Percentiles rank a stretch among this genome's conserved stretches.
phyloP scores from a whole-genome alignment of 2,888 invertebrate species.

The Trachelus tabidus region DNA sequence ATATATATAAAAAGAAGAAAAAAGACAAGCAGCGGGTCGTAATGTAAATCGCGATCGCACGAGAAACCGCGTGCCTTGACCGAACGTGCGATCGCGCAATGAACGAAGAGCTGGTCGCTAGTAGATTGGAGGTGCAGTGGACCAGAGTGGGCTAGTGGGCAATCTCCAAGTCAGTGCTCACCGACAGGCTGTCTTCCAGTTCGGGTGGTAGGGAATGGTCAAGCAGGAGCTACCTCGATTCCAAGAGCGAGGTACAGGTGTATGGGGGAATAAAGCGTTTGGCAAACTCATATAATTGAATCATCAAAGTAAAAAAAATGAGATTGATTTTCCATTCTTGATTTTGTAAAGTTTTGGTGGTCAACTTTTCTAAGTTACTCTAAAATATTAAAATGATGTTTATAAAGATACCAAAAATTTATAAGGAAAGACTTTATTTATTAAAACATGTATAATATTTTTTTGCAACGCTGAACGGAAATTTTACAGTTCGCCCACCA shows the following conservation, averaged over 20 bases:
- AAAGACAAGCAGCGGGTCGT: slow-evolving; percentile 30
- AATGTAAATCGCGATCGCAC: slow-evolving; percentile 38
- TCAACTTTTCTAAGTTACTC: not conserved
- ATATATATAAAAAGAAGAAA: not conserved
- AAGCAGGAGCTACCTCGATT: slow-evolving; percentile 24
- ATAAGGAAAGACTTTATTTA: not conserved
- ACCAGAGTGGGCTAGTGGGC: slow-evolving; percentile 43
- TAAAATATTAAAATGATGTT: not conserved
- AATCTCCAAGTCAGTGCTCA: slow-evolving; percentile 29
- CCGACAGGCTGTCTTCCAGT: slow-evolving; percentile 3
- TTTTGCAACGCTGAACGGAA: too few relatives aligned
- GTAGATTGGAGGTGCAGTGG: slow-evolving; percentile 55
- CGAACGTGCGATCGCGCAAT: slow-evolving; percentile 16
- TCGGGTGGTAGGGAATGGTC: slow-evolving; percentile 35
- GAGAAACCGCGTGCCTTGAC: slow-evolving; percentile 26
- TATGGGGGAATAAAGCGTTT: slow-evolving; percentile 14
- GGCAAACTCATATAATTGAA: slow-evolving; percentile 10
- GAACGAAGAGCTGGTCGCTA: slow-evolving; percentile 42
- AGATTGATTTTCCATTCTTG: not conserved
- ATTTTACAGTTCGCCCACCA: too few relatives aligned
- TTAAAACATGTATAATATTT: not conserved
- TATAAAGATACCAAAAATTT: not conserved
- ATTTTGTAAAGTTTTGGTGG: not conserved
- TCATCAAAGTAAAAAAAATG: not conserved
- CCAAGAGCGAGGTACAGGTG: slow-evolving; percentile 12